Base-by-base conservation (phyloP, 2,888 invertebrate genomes). In the Aphelenchoides bicaudatus region DNA sequence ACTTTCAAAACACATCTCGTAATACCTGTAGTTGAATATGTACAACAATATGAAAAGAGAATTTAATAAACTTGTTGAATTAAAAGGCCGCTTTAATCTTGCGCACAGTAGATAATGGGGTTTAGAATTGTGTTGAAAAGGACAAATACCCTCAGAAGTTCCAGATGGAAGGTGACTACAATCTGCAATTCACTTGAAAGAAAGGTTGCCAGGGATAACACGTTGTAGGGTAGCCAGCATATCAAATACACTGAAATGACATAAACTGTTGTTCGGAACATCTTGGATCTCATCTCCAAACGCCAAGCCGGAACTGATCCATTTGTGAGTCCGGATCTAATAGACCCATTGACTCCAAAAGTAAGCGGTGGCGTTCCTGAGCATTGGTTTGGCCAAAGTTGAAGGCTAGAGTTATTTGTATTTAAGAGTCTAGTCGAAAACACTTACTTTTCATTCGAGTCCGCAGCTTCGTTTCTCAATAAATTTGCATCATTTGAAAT, bases 171-270 rank as follows among this genome's bases (percentile, higher is more conserved):
- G 8, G 65, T 56, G 49, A 66, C 58, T 28, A 60, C 28, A 16
- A 66, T 68, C 39, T 66, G 66, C 19, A 66, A 37, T 19, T 66
- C 57, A 16, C 39, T 31, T 34, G 65, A 53, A 39, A 66, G 58
- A 23, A 66, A 66, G 10, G 57, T 62, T 8, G 63, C 63, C 47
- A 63, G 19, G 8, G 63, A 54, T 2, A 63, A 34, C 3, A 56
- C 58, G 23, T 59, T 59, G 58, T 59, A 56, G 6, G 58, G 56
- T 37, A 64, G 29, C 66, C 66, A 66, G 39, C 67, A 66, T 10
- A 66, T 47, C 19, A 68, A 27, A 31, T 66, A 66, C 5, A 67
- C 66, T 16, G 68, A 61, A 13, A 66, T 68, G 10, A 66, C 66
- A 30, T 66, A 50, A 2, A 68, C 58, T 13, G 60, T 67, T n/a